Evolutionary conservation across 2,113 vertebrate genomes (phyloP).

Genomic region (Colaptes auratus): DNA sequence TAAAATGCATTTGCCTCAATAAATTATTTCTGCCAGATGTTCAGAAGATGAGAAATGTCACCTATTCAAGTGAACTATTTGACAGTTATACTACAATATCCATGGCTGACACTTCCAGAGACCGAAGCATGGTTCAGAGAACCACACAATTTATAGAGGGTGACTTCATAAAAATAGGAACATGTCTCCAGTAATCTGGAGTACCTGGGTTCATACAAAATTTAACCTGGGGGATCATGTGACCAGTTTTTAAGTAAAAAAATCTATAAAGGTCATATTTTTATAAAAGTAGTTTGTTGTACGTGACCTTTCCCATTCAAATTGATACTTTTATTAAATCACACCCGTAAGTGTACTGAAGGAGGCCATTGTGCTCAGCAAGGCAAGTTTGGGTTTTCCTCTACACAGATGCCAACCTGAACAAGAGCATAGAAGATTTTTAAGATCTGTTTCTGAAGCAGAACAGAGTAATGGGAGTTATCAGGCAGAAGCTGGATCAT

Average conservation of each 20-base stretch:
- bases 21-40: neutral
- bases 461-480: conserved; percentile 89
- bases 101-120: neutral
- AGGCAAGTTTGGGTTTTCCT: neutral
- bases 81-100: neutral
- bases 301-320: neutral
- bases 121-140: neutral
- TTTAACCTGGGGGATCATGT: neutral
- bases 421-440: conserved; percentile 97
- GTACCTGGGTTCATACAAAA: neutral
- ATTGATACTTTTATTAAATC: neutral
- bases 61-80: neutral
- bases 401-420: conserved; percentile 81
- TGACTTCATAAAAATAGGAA: neutral
- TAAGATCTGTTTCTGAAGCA: conserved; percentile 97
- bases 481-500: conserved; percentile 89
- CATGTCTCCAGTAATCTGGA: neutral
- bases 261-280: neutral
- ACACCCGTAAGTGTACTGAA: neutral
- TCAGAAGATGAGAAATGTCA: neutral
- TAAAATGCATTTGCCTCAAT: neutral
- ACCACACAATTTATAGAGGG: neutral
- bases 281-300: neutral
- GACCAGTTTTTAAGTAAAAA: neutral
- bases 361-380: neutral